Evolutionary conservation across 2,888 invertebrate genomes (phyloP), one percentile per base, ranked within the genome.

Genomic region (Rhingia rostrata): DNA sequence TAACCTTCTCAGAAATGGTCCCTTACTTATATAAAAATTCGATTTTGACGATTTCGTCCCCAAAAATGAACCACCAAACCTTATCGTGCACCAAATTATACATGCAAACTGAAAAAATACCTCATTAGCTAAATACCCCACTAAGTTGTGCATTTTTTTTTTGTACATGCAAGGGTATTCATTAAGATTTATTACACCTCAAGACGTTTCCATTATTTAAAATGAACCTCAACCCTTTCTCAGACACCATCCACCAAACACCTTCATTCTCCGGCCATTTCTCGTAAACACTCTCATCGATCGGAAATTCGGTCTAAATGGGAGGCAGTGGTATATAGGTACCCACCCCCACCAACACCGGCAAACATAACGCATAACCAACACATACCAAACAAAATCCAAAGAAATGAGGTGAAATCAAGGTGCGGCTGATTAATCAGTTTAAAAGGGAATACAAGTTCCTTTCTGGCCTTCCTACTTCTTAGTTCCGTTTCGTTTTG

Each of bases 341-440:
- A 66, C 64, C 54, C 35, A 35, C n/a, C 47, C 14, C 47, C 22
- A 41, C 7, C 30, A 14, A 32, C 14, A 22, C 4, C 9, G 1
- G 14, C 39, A 60, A 9, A 47, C n/a, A 45, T 1, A 12, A 3
- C 1, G 22, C 22, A 22, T 22, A 22, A 22, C 22, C 22, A 22
- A 22, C 22, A 22, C 22, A 22, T 22, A 22, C 22, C 2, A 22
- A 22, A 22, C 22, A 22, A 22, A 22, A 22, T 22, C 22, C 22
- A 22, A 6, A 12, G 35, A 30, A 63, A 47, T 49, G 35, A n/a
- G 63, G 5, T 43, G 53, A 77, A 82, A 79, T 79, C 79, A 79
- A 83, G 83, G 83, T 69, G 83, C 58, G 83, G 73, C 83, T 64
- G 83, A 79, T 73, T 83, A 83, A 83, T 83, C 83, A 83, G 83